These are phyloP conservation scores for Harmothoe impar DNA, from an alignment of 2,888 invertebrate genomes.

Conservation along the genomic window DNA sequence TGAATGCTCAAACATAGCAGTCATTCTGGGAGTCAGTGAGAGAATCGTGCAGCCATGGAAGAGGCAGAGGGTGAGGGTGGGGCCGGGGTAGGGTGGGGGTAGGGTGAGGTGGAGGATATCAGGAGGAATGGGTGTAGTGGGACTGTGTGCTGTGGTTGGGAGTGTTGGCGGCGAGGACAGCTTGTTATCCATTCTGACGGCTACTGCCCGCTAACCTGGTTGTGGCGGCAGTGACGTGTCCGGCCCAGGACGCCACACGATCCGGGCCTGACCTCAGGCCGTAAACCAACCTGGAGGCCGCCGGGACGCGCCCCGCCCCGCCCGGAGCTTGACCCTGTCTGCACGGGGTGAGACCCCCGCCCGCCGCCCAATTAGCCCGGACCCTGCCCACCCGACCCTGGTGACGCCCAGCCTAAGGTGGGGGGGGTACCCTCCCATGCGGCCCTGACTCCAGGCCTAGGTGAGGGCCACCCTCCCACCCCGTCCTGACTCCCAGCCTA, in stretches of 20 bases:
- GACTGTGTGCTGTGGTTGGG: neutral
- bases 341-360: neutral
- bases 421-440: neutral
- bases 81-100: too few species aligned
- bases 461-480: too few species aligned
- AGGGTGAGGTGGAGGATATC: neutral
- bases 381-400: neutral
- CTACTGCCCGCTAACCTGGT: neutral
- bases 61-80: too few species aligned
- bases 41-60: too few species aligned
- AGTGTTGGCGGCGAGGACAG: neutral
- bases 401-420: neutral
- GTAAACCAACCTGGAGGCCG: neutral
- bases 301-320: constrained; percentile 2
- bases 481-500: too few species aligned
- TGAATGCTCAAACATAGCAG: too few species aligned
- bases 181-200: constrained; percentile 45
- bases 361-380: constrained; percentile 33
- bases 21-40: too few species aligned
- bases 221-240: constrained; percentile 34
- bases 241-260: constrained; percentile 30
- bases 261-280: constrained; percentile 23
- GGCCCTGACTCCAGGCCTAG: neutral
- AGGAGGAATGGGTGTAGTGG: neutral
- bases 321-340: constrained; percentile 53